phyloP scores from a whole-genome alignment of 2,888 invertebrate genomes.

The Tuta absoluta region DNA sequence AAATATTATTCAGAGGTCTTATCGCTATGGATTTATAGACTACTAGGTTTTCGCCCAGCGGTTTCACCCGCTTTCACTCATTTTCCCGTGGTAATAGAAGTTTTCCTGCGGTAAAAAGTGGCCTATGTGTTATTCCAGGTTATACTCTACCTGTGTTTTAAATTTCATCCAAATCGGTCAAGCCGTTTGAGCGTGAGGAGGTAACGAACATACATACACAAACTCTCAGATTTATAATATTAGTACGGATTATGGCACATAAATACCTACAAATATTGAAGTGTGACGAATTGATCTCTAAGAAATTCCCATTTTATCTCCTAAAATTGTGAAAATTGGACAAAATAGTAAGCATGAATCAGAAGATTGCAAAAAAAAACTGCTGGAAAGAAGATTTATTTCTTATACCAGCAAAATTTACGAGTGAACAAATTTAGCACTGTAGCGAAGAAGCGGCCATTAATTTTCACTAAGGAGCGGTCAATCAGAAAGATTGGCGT shows the following conservation, averaged over 20 bases:
- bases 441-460: background rate
- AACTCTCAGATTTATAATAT: no score
- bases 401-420: slow-evolving; percentile 11
- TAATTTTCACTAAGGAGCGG: background rate
- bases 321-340: background rate
- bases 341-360: background rate
- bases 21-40: background rate
- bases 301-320: background rate
- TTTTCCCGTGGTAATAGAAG: no score
- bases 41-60: no score
- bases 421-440: slow-evolving; percentile 15
- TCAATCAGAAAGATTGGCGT: slow-evolving; percentile 19
- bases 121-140: no score
- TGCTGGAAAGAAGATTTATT: slow-evolving; percentile 1
- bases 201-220: no score
- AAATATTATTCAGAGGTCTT: background rate
- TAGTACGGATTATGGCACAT: no score
- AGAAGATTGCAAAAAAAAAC: background rate
- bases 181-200: no score
- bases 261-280: background rate
- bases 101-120: no score
- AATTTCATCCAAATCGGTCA: no score
- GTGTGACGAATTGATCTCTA: background rate
- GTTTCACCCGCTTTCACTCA: no score
- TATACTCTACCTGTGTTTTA: no score